These are phyloP conservation scores for Drosophila anomelani DNA, from an alignment of 2,888 invertebrate species.

Conservation along the genomic window DNA sequence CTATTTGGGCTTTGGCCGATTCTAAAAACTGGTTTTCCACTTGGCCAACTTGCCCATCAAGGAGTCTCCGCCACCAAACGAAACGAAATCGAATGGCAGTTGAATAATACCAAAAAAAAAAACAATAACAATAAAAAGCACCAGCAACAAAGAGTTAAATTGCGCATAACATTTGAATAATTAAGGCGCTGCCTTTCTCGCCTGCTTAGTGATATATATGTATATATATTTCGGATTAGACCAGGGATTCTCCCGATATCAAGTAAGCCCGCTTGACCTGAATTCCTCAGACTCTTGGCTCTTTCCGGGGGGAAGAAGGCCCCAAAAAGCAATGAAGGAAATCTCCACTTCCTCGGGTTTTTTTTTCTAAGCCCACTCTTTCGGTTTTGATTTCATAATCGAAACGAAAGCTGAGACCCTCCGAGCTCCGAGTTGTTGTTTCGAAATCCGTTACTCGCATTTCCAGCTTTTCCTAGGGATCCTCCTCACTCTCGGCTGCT, in stretches of 20 bases:
- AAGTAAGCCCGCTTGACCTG: conserved; percentile 34
- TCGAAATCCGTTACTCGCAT: conserved; percentile 41
- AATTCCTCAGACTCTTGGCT: conserved; percentile 24
- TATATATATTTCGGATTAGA: background rate
- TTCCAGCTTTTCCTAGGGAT: conserved; percentile 34
- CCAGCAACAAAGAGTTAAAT: conserved; percentile 30
- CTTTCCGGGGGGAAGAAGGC: conserved; percentile 27
- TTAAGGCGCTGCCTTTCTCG: conserved; percentile 46
- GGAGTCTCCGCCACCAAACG: conserved; percentile 58
- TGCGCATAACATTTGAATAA: conserved; percentile 66
- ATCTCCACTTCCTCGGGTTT: conserved; percentile 9
- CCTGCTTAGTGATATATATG: conserved; percentile 7
- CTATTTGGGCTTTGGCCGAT: conserved; percentile 53
- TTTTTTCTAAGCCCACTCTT: conserved; percentile 38
- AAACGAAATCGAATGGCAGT: conserved; percentile 67
- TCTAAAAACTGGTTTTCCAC: conserved; percentile 68
- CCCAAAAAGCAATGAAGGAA: conserved; percentile 27
- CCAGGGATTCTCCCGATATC: conserved; percentile 32
- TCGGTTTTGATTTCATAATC: conserved; percentile 55
- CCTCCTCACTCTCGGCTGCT: conserved; percentile 11
- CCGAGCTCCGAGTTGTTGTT: conserved; percentile 10
- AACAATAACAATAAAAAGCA: conserved; percentile 28
- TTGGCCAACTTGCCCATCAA: conserved; percentile 73
- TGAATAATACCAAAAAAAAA: conserved; percentile 33
- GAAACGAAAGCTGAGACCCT: conserved; percentile 43